phyloP scores from a whole-genome alignment of 2,113 vertebrate species.

The Protobothrops mucrosquamatus region DNA sequence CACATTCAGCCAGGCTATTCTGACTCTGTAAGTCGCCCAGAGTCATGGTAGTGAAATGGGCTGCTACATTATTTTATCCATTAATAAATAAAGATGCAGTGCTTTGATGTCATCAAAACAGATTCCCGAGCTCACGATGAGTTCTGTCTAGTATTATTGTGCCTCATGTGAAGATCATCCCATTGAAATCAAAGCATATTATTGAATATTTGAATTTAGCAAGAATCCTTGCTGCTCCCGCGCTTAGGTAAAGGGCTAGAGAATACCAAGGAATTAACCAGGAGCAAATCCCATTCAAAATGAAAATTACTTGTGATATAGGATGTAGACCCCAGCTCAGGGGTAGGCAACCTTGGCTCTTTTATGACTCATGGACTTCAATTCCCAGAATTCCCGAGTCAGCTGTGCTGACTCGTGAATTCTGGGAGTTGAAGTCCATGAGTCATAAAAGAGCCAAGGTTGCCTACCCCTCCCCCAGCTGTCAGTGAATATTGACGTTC shows the following conservation, averaged over 20 bases:
- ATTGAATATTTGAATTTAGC: background rate
- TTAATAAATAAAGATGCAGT: background rate
- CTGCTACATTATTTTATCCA: background rate
- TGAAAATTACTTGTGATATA: background rate
- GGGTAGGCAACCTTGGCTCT: no score
- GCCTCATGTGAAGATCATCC: background rate
- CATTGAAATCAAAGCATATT: background rate
- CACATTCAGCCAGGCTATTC: rapidly evolving
- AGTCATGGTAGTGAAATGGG: background rate
- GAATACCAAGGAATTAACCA: background rate
- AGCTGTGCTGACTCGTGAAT: no score
- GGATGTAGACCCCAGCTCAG: background rate
- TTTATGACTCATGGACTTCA: no score
- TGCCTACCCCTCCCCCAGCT: background rate
- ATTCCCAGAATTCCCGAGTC: no score
- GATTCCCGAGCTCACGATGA: background rate
- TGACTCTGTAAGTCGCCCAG: background rate
- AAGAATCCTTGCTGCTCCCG: background rate
- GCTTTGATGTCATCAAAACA: background rate
- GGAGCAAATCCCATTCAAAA: background rate
- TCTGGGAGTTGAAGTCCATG: no score
- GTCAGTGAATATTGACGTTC: background rate
- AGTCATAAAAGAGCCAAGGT: no score
- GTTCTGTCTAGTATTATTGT: background rate
- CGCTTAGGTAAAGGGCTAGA: background rate